phyloP scores from a whole-genome alignment of 2,113 vertebrate genomes.

The Myotis brandtii region DNA sequence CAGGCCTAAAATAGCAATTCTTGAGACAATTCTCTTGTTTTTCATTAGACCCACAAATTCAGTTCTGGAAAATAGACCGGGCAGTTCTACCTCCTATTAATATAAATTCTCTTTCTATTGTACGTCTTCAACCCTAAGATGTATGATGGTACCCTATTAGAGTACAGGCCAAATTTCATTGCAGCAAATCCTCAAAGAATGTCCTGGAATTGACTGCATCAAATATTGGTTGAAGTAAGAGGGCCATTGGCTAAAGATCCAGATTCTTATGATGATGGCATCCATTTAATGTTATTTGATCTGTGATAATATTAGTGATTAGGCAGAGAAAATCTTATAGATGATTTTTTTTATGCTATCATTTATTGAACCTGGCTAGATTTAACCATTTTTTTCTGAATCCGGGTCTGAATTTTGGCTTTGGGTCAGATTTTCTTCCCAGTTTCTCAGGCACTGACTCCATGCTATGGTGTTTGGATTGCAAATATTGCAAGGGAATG shows the following conservation, averaged over 20 bases:
- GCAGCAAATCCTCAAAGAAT: background rate
- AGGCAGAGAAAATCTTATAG: background rate
- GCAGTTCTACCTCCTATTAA: background rate
- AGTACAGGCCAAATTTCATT: background rate
- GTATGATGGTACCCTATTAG: background rate
- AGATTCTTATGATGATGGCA: background rate
- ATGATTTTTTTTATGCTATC: background rate
- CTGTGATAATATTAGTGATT: background rate
- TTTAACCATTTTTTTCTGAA: background rate
- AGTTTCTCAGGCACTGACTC: slow-evolving; percentile 27
- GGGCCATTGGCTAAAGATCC: background rate
- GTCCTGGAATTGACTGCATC: background rate
- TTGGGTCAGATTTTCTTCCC: background rate
- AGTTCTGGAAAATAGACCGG: background rate
- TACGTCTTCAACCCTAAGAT: background rate
- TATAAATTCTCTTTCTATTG: background rate
- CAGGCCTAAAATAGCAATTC: background rate
- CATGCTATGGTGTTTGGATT: slow-evolving; percentile 38
- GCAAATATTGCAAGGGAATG: slow-evolving; percentile 61
- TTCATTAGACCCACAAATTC: background rate
- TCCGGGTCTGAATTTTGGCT: background rate
- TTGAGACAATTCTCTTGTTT: background rate
- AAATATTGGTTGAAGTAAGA: background rate
- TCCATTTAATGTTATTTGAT: background rate
- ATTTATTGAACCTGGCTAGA: background rate